These are phyloP conservation scores for Myripristis jacobus DNA, from an alignment of 2,797 vertebrate genomes.

Conservation along the genomic window DNA sequence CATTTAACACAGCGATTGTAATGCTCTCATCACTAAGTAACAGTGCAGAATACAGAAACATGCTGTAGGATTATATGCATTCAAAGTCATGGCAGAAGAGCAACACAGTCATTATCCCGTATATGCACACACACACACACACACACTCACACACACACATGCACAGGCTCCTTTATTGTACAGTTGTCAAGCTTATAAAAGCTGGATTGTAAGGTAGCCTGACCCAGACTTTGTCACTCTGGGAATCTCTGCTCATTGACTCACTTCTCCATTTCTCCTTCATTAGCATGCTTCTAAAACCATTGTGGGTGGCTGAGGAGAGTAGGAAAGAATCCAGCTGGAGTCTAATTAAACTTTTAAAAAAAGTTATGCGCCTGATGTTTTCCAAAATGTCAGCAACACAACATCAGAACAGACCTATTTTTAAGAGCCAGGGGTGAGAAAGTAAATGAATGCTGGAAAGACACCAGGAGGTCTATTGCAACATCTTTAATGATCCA, in stretches of 20 bases:
- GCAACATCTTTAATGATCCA: constrained; percentile 67
- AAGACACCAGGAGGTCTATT: constrained; percentile 44
- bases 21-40: neutral
- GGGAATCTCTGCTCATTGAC: neutral
- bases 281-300: neutral
- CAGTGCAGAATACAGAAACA: neutral
- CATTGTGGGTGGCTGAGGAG: neutral
- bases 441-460: constrained; percentile 39
- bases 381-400: constrained; percentile 33
- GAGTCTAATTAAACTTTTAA: constrained; percentile 9
- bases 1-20: neutral
- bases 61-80: too few species aligned
- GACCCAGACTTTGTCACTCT: neutral
- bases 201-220: neutral
- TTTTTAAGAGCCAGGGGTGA: constrained; percentile 27
- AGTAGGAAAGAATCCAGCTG: constrained; percentile 31
- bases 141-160: neutral
- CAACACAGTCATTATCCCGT: neutral
- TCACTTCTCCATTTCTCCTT: neutral
- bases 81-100: neutral
- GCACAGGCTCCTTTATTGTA: neutral
- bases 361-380: neutral
- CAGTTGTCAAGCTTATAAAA: neutral
- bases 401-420: constrained; percentile 25
- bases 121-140: neutral